Evolutionary conservation across 2,113 vertebrate genomes (phyloP).

Genomic region (Pelecanoides urinatrix): DNA sequence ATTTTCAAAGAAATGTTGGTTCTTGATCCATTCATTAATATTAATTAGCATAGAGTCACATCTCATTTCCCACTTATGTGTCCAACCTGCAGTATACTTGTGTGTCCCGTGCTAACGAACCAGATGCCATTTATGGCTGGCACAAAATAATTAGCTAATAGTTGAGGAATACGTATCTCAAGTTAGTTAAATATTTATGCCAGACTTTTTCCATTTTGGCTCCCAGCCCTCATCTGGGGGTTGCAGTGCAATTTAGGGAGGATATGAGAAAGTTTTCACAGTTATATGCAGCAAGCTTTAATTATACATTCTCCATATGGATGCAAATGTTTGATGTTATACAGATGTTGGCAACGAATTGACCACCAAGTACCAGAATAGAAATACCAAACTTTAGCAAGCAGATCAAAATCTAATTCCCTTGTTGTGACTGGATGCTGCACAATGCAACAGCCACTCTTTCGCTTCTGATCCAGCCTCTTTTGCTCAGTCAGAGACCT

Average conservation of each 20-base stretch:
- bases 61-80: constrained; percentile 39
- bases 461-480: background rate
- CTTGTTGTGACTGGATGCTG: constrained; percentile 22
- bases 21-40: constrained; percentile 48
- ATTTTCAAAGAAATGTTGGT: constrained; percentile 46
- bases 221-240: constrained; percentile 35
- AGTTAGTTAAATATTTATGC: constrained; percentile 66
- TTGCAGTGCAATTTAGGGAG: constrained; percentile 41
- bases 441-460: constrained; percentile 8
- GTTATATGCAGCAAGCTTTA: constrained; percentile 41
- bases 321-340: constrained; percentile 32
- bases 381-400: constrained; percentile 29
- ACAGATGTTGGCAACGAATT: constrained; percentile 55
- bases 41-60: constrained; percentile 49
- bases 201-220: constrained; percentile 55
- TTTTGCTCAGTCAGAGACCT: background rate
- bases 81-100: constrained; percentile 44
- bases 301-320: constrained; percentile 55
- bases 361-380: constrained; percentile 25
- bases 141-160: constrained; percentile 67
- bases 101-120: constrained; percentile 27
- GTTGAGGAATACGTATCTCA: constrained; percentile 35
- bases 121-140: constrained; percentile 41
- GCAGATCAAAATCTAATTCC: constrained; percentile 22
- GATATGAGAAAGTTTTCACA: constrained; percentile 58